Evolutionary conservation across 2,113 vertebrate genomes (phyloP).

Genomic region (Perognathus longimembris): DNA sequence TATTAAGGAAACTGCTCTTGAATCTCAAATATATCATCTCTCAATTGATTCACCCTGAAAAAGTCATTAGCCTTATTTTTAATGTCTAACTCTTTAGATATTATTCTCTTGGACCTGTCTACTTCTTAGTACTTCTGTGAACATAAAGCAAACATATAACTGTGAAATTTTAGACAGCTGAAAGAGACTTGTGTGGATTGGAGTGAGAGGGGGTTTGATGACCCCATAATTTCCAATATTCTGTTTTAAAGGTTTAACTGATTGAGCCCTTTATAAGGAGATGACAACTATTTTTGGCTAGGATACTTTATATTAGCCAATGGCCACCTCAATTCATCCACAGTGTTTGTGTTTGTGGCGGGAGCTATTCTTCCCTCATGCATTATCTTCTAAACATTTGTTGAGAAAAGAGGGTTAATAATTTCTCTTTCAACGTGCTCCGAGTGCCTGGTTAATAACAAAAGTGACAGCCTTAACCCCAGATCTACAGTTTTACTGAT

Average conservation of each 20-base stretch:
- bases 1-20: not conserved
- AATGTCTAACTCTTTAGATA: not conserved
- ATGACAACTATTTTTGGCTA: not conserved
- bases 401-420: not conserved
- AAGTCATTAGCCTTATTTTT: not conserved
- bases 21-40: not conserved
- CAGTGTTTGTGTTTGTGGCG: not conserved
- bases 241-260: constrained; percentile 26
- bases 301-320: not conserved
- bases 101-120: not conserved
- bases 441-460: not conserved
- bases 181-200: not conserved
- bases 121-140: constrained; percentile 25
- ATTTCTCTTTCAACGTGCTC: not conserved
- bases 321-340: not conserved
- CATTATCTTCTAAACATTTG: constrained; percentile 25
- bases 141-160: not conserved
- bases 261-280: not conserved
- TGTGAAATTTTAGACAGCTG: not conserved
- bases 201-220: not conserved
- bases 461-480: not conserved
- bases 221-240: not conserved
- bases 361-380: not conserved
- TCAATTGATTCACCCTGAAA: not conserved
- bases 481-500: not conserved